Evolutionary conservation across 1,140 invertebrate genomes (phyloP).

Genomic region (Tigriopus japonicus): DNA sequence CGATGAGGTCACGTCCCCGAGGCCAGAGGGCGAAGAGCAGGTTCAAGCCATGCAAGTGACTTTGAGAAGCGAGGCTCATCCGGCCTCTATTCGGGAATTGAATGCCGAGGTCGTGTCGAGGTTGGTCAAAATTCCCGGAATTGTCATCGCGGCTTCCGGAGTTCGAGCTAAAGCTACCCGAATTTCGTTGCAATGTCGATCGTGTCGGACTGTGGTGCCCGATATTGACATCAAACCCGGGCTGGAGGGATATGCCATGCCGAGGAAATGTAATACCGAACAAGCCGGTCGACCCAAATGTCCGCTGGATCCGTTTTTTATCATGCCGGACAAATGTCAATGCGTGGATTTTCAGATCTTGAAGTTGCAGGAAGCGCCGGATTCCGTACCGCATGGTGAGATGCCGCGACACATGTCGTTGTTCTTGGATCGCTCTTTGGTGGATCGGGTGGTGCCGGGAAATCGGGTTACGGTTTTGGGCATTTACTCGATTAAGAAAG

Average conservation of each 20-base stretch:
- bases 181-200: slow-evolving; percentile 87
- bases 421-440: slow-evolving; percentile 84
- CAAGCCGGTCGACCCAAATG: slow-evolving; percentile 75
- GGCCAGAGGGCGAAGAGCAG: slow-evolving; percentile 70
- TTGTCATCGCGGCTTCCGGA: slow-evolving; percentile 79
- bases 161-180: slow-evolving; percentile 86
- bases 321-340: slow-evolving; percentile 86
- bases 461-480: slow-evolving; percentile 84
- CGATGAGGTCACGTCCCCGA: slow-evolving; percentile 82
- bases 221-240: slow-evolving; percentile 84
- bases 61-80: neutral
- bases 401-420: slow-evolving; percentile 90
- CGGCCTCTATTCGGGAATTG: neutral
- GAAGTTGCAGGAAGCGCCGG: slow-evolving; percentile 89
- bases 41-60: slow-evolving; percentile 69
- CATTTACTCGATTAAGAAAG: slow-evolving; percentile 92
- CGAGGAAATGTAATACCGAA: slow-evolving; percentile 74
- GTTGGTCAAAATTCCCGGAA: slow-evolving; percentile 85
- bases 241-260: slow-evolving; percentile 88
- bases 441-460: slow-evolving; percentile 87
- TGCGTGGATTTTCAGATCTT: slow-evolving; percentile 78
- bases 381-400: slow-evolving; percentile 93
- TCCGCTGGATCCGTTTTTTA: slow-evolving; percentile 93
- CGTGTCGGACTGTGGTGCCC: slow-evolving; percentile 68
- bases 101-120: slow-evolving; percentile 23